Percentiles rank a stretch among this genome's conserved stretches.
Evolutionary conservation across 1,140 invertebrate genomes (phyloP).

Genomic region (Drosophila rufa): DNA sequence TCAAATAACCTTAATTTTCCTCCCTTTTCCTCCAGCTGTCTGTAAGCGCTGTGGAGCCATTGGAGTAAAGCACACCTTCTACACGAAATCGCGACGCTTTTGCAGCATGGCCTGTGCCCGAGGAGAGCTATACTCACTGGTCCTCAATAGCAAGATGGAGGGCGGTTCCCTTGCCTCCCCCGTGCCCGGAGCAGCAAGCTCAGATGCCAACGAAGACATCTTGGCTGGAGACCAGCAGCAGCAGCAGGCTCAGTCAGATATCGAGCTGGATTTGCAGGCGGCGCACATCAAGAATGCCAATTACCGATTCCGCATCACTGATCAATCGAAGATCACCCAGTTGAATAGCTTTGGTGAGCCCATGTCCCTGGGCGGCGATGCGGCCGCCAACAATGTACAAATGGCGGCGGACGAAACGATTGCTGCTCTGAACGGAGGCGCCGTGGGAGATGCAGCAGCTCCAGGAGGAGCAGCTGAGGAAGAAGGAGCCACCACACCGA

Average conservation of each 20-base stretch:
- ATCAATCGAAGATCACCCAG: slow-evolving; percentile 83
- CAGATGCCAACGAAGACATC: slow-evolving; percentile 44
- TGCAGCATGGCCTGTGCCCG: slow-evolving; percentile 92
- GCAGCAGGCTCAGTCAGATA: slow-evolving; percentile 63
- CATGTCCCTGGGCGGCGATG: slow-evolving; percentile 69
- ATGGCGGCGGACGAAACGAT: slow-evolving; percentile 73
- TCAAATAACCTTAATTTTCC: not conserved
- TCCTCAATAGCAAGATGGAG: slow-evolving; percentile 80
- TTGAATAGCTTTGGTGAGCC: slow-evolving; percentile 80
- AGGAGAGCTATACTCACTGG: slow-evolving; percentile 85
- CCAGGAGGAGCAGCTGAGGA: slow-evolving; percentile 11
- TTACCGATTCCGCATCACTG: slow-evolving; percentile 84
- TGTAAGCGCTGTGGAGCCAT: slow-evolving; percentile 96
- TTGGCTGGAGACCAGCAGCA: slow-evolving; percentile 17
- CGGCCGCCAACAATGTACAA: slow-evolving; percentile 70
- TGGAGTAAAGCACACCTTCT: slow-evolving; percentile 95
- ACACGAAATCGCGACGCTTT: slow-evolving; percentile 93
- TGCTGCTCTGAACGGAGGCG: slow-evolving; percentile 65
- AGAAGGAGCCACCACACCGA: slow-evolving; percentile 38
- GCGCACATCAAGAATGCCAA: slow-evolving; percentile 83
- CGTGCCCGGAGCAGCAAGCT: slow-evolving; percentile 20
- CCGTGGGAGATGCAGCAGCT: slow-evolving; percentile 64
- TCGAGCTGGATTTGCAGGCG: slow-evolving; percentile 76
- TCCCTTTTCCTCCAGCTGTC: slow-evolving; percentile 87
- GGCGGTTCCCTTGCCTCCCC: slow-evolving; percentile 63